Conservation (phyloP, 1,140 invertebrate genomes). For the Thaumetopoea pityocampa region DNA sequence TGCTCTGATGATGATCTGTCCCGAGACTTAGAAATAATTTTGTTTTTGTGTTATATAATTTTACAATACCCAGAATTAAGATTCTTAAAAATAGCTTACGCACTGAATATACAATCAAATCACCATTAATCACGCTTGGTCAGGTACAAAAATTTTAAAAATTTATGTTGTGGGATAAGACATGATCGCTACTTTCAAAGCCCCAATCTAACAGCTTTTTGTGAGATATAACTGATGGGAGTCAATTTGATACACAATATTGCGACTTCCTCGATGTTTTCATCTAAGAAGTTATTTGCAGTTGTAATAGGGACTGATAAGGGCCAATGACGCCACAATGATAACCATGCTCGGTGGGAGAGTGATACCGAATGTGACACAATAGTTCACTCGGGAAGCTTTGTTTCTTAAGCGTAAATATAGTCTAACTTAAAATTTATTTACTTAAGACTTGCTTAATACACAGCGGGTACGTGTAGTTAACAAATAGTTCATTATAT, state of each 20-base stretch:
- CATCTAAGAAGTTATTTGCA: slow-evolving; percentile 16
- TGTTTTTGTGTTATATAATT: too few relatives aligned
- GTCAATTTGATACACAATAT: slow-evolving; percentile 24
- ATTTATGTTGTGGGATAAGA: not conserved
- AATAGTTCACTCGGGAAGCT: too few relatives aligned
- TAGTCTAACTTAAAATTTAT: too few relatives aligned
- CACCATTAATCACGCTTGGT: too few relatives aligned
- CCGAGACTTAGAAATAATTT: too few relatives aligned
- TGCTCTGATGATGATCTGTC: too few relatives aligned
- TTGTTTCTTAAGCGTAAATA: too few relatives aligned
- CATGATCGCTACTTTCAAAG: not conserved
- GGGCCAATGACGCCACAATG: slow-evolving; percentile 13
- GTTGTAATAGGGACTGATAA: slow-evolving; percentile 20
- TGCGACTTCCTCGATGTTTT: slow-evolving; percentile 19
- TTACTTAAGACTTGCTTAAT: too few relatives aligned
- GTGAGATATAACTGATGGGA: slow-evolving; percentile 19
- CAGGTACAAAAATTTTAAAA: too few relatives aligned
- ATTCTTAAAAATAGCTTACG: not conserved
- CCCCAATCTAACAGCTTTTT: slow-evolving; percentile 15
- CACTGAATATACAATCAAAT: too few relatives aligned
- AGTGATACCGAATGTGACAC: not conserved
- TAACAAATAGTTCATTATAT: too few relatives aligned
- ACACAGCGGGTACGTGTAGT: too few relatives aligned
- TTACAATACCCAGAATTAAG: not conserved
- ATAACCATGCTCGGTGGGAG: slow-evolving; percentile 5